These are phyloP conservation scores for Meandrina meandrites DNA, from an alignment of 92 coral and sea anemone species.

Conservation along the genomic window DNA sequence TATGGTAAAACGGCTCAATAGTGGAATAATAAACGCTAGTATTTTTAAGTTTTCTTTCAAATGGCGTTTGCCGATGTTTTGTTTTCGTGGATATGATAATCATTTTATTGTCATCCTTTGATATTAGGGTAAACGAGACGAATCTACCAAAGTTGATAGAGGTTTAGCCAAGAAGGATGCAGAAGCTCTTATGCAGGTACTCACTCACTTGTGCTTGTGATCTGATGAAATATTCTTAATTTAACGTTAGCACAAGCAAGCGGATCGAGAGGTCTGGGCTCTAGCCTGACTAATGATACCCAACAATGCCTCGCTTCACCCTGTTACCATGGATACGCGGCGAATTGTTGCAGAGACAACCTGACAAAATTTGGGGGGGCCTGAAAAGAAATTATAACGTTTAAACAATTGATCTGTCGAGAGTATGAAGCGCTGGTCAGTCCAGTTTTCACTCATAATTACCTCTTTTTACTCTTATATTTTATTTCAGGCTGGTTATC, in stretches of 20 bases:
- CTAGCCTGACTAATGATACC: not conserved
- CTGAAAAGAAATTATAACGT: too few species aligned
- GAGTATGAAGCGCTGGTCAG: too few species aligned
- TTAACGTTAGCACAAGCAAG: not conserved
- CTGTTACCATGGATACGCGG: not conserved
- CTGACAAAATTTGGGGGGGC: not conserved
- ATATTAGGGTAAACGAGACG: constrained; percentile 71
- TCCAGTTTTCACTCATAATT: not conserved
- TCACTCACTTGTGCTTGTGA: not conserved
- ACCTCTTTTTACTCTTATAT: not conserved
- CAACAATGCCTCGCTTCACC: not conserved
- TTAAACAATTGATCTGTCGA: too few species aligned
- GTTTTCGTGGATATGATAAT: not conserved
- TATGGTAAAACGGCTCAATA: too few species aligned
- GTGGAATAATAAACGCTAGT: too few species aligned
- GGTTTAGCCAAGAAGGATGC: constrained; percentile 67
- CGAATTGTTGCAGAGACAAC: too few species aligned
- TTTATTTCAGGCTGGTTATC: constrained; percentile 60
- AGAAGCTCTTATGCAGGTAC: constrained; percentile 67
- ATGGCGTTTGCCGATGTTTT: not conserved
- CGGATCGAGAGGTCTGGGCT: not conserved
- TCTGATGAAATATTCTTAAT: not conserved
- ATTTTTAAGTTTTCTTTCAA: too few species aligned
- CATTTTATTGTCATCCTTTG: not conserved
- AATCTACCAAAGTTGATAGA: constrained; percentile 66